These are phyloP conservation scores for Grammomys dolichurus DNA, from an alignment of 2,113 vertebrate genomes.

Conservation along the genomic window DNA sequence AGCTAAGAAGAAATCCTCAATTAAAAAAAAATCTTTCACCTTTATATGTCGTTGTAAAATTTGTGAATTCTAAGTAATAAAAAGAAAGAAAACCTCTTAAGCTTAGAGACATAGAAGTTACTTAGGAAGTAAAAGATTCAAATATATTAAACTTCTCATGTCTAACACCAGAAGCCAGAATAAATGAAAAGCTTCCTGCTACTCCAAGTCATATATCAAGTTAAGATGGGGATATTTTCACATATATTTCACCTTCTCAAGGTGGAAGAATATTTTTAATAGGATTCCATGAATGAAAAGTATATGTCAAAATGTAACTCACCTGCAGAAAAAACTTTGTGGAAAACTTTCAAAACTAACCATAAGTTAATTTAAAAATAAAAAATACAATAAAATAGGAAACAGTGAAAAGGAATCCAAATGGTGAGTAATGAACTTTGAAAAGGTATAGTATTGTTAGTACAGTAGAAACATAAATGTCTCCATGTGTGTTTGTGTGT, in stretches of 20 bases:
- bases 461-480: background rate
- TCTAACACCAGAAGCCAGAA: constrained; percentile 3
- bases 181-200: background rate
- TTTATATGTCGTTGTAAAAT: background rate
- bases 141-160: constrained; percentile 9
- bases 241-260: constrained; percentile 11
- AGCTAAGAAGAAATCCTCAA: background rate
- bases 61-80: constrained; percentile 47
- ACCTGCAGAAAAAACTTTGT: constrained; percentile 7
- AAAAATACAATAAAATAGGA: background rate
- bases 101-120: background rate
- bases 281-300: background rate
- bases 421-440: background rate
- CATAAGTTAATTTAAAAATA: background rate
- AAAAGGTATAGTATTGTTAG: background rate
- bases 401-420: background rate
- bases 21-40: background rate
- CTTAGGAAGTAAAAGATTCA: constrained; percentile 31
- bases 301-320: background rate
- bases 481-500: background rate
- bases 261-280: background rate
- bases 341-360: background rate
- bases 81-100: constrained; percentile 26
- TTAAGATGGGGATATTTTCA: background rate
- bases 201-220: background rate